These are phyloP conservation scores for Triplophysa tibetana DNA, from an alignment of 2,113 vertebrate species.

Conservation along the genomic window DNA sequence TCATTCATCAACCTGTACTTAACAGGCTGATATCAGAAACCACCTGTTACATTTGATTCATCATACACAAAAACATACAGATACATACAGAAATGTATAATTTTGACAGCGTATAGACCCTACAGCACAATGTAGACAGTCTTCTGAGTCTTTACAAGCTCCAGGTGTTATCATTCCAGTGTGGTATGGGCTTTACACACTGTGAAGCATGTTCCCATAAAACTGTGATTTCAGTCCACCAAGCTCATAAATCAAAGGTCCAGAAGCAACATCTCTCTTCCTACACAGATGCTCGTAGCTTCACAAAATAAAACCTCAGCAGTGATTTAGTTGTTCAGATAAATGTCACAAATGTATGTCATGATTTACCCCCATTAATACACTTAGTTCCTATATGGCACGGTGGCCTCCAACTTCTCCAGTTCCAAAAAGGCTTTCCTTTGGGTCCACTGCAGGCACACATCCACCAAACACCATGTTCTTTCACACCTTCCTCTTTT, in stretches of 20 bases:
- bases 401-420: background rate
- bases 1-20: constrained; percentile 49
- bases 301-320: background rate
- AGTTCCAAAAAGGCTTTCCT: constrained; percentile 15
- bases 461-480: background rate
- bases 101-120: constrained; percentile 42
- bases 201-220: constrained; percentile 48
- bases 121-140: constrained; percentile 40
- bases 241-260: constrained; percentile 46
- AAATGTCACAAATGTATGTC: constrained; percentile 2
- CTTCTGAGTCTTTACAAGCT: constrained; percentile 49
- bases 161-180: constrained; percentile 59
- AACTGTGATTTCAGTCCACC: constrained; percentile 36
- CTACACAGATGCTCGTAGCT: constrained; percentile 36
- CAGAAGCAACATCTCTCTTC: constrained; percentile 39
- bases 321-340: constrained; percentile 22
- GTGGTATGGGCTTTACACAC: constrained; percentile 44
- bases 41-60: constrained; percentile 45
- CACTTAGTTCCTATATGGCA: background rate
- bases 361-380: background rate
- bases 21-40: constrained; percentile 45
- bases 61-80: constrained; percentile 45
- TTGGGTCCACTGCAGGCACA: background rate
- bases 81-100: constrained; percentile 43
- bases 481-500: background rate